phyloP scores from a whole-genome alignment of 2,888 invertebrate species.

The Nemurella pictetii region DNA sequence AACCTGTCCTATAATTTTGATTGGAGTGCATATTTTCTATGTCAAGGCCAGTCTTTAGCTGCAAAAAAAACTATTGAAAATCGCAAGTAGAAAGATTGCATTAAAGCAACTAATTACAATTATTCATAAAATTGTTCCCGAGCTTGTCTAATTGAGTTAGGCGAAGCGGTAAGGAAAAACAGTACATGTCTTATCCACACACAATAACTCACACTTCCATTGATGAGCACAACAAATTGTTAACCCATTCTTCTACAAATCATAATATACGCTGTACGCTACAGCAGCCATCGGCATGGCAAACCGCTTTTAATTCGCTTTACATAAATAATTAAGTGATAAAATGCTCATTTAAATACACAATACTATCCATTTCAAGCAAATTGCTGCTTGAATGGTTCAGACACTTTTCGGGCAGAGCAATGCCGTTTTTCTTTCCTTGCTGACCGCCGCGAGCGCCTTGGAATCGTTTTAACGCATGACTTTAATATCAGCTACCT shows the following conservation, averaged over 20 bases:
- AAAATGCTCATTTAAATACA: background rate
- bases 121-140: background rate
- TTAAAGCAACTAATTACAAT: background rate
- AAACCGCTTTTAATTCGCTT: background rate
- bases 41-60: background rate
- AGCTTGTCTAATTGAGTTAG: background rate
- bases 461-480: background rate
- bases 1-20: background rate
- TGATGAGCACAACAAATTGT: background rate
- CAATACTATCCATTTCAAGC: background rate
- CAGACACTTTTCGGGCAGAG: background rate
- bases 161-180: background rate
- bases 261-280: background rate
- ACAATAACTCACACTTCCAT: background rate
- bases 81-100: background rate
- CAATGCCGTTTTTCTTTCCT: background rate
- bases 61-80: background rate
- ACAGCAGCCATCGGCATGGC: no score
- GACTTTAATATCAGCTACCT: background rate
- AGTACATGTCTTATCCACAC: background rate
- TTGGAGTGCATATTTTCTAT: background rate
- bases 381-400: background rate
- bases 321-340: background rate
- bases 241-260: background rate
- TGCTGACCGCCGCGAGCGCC: background rate